Percentiles rank a stretch among this genome's conserved stretches.
Evolutionary conservation across 2,888 invertebrate species (phyloP).

Genomic region (Rhimphoctona megacephalus): DNA sequence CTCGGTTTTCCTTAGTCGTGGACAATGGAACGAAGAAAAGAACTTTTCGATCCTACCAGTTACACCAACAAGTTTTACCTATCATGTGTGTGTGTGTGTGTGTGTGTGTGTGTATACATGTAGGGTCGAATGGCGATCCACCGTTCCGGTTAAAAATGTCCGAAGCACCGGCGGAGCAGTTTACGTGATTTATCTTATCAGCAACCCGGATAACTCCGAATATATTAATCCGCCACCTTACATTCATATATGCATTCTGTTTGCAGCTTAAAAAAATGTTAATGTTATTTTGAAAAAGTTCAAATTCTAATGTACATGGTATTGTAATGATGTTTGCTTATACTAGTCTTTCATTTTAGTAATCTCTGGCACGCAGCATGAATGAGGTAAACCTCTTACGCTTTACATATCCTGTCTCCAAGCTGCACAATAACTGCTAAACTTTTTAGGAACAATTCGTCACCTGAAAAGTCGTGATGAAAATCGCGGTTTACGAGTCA

Average conservation of each 20-base stretch:
- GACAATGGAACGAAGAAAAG: conserved; percentile 55
- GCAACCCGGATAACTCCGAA: conserved; percentile 10
- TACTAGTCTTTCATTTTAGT: background rate
- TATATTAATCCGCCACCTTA: background rate
- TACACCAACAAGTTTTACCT: conserved; percentile 37
- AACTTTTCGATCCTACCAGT: conserved; percentile 50
- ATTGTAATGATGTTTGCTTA: background rate
- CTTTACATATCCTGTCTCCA: background rate
- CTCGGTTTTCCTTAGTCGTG: conserved; percentile 18
- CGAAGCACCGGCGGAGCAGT: conserved; percentile 22
- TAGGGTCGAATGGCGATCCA: conserved; percentile 20
- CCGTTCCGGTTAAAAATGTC: conserved; percentile 42
- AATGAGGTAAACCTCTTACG: background rate
- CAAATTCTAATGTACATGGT: background rate
- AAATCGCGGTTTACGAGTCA: background rate
- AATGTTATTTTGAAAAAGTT: background rate
- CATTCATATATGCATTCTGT: background rate
- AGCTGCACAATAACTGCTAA: background rate
- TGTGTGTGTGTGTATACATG: conserved; percentile 4
- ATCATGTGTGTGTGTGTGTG: conserved; percentile 17
- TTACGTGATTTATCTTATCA: conserved; percentile 44
- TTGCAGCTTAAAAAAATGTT: background rate
- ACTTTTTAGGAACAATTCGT: background rate
- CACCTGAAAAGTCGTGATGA: background rate
- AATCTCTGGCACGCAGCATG: background rate